phyloP scores from a whole-genome alignment of 2,113 vertebrate genomes.

The Aythya baeri region DNA sequence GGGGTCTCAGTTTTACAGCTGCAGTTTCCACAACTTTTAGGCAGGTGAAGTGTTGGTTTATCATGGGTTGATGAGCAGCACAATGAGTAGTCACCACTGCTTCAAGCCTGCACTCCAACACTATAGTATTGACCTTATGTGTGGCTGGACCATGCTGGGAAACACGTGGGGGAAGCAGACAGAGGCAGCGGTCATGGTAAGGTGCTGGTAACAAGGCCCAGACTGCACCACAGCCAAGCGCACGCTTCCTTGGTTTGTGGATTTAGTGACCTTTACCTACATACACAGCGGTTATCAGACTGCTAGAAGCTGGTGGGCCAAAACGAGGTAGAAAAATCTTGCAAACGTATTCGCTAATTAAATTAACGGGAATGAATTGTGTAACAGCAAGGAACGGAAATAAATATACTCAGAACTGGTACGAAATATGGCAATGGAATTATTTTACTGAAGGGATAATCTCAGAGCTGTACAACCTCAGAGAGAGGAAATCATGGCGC shows the following conservation, averaged over 20 bases:
- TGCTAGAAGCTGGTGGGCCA: not conserved
- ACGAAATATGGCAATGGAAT: fast-evolving
- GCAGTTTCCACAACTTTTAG: not conserved
- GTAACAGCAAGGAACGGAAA: not conserved
- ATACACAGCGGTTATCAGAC: not conserved
- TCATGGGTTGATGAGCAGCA: not conserved
- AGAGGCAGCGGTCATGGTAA: not conserved
- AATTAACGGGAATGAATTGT: too few relatives aligned
- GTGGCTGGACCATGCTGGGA: fast-evolving
- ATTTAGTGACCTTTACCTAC: fast-evolving
- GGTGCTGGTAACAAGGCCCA: not conserved
- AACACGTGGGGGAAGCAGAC: fast-evolving
- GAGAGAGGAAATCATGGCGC: not conserved
- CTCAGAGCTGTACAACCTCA: fast-evolving
- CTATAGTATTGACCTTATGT: too few relatives aligned
- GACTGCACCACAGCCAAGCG: fast-evolving
- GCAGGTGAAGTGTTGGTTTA: fast-evolving
- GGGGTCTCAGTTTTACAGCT: fast-evolving
- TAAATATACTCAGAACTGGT: not conserved
- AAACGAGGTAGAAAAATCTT: not conserved
- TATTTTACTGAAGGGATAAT: fast-evolving
- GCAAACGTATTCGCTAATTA: too few relatives aligned
- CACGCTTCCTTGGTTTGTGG: not conserved
- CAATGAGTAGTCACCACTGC: fast-evolving
- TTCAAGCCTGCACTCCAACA: not conserved